phyloP scores from a whole-genome alignment of 2,797 vertebrate genomes.

The Pteronotus mesoamericanus region DNA sequence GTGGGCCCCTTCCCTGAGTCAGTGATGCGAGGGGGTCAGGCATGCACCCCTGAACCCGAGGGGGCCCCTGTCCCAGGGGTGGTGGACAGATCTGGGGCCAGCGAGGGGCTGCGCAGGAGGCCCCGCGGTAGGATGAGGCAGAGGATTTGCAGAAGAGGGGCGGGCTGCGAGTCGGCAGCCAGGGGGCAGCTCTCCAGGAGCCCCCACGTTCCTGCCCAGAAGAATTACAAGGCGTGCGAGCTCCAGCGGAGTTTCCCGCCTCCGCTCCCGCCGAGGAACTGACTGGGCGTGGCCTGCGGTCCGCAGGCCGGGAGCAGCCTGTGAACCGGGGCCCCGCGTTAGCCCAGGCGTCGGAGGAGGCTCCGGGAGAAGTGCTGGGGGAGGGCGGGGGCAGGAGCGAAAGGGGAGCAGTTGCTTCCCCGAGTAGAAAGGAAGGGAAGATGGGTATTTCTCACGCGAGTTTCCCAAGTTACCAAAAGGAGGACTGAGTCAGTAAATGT shows the following conservation, averaged over 20 bases:
- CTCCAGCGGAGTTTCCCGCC: neutral
- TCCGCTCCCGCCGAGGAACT: neutral
- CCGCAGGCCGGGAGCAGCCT: neutral
- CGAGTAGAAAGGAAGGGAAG: neutral
- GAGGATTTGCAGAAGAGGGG: neutral
- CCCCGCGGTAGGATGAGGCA: neutral
- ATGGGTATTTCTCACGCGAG: accelerated
- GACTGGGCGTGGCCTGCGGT: accelerated
- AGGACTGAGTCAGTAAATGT: neutral
- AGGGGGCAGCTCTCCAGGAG: neutral
- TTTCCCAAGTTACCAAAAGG: neutral
- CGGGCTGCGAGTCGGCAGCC: neutral
- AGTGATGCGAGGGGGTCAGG: too few species aligned
- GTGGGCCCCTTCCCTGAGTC: neutral
- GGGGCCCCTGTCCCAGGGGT: neutral
- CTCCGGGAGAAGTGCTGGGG: too few species aligned
- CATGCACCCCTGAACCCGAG: neutral
- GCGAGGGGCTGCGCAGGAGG: neutral
- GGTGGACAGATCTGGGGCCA: neutral
- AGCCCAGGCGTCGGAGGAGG: neutral
- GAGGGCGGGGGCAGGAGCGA: neutral
- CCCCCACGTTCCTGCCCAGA: neutral
- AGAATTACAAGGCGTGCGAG: neutral
- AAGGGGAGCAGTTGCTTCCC: neutral
- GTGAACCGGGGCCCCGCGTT: neutral